Base-by-base conservation (phyloP, 2,888 invertebrate genomes). In the Bombylius major region DNA sequence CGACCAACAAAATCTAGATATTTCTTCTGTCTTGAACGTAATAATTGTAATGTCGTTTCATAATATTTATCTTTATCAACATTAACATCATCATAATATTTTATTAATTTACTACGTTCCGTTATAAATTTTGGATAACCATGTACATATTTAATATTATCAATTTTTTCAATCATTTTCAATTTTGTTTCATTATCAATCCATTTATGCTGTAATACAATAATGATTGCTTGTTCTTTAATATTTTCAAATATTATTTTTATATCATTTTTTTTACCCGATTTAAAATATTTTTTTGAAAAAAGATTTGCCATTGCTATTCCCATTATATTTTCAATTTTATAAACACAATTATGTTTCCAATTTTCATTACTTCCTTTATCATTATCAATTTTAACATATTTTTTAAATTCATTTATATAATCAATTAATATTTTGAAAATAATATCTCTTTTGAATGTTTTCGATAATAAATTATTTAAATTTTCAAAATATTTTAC, bases 111-210 rank as follows among this genome's bases (percentile, higher is more conserved):
- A 1, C 76, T 77, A 9, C 85, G 79, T 63, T 89, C 80, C 31
- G 89, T 77, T 55, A 96, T 90, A 66, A 89, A 95, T 67, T 95
- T 88, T 0, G 95, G 94, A 70, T 90, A 96, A 48, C 94, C 85
- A 63, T 96, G 95, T 87, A 92, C 90, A 66, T 93, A 90, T 45
- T 87, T 86, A 57, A 94, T 94, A 4, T 90, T 86, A 67, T 91
- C 87, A 0, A 92, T 93, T 70, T 96, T 96, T 7, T 83, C 82
- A 61, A 87, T 83, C 0, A 95, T 94, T 5, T 89, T 81, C 34
- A 78, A 75, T 59, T 86, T 80, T 0, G 96, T 96, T 66, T 89
- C 86, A 4, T 79, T 75, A 66, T 96, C 95, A 93, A 96, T 95
- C 96, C 96, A 97, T 52, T 83, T 80, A 9, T 90, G 83, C 55